These are phyloP conservation scores for Crambe crambe DNA, from an alignment of 37 sponge, comb jelly and placozoan genomes.

Conservation along the genomic window DNA sequence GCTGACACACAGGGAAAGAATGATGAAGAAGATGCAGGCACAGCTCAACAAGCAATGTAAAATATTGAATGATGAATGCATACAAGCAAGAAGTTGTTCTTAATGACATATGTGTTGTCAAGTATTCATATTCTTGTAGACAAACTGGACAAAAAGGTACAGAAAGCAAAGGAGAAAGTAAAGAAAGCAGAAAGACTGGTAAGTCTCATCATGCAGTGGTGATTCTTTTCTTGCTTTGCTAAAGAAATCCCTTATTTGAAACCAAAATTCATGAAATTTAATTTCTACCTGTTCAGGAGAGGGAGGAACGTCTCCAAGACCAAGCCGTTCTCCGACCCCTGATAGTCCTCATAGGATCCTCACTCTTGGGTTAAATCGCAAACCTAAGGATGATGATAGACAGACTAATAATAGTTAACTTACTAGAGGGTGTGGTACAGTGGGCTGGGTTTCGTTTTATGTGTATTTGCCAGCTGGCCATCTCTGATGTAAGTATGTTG, in stretches of 20 bases:
- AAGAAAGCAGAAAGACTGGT: constrained; percentile 65
- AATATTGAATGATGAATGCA: no score
- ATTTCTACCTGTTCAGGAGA: constrained; percentile 27
- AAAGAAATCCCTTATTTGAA: no score
- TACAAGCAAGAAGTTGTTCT: no score
- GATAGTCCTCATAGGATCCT: constrained; percentile 5
- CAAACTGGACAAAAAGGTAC: constrained; percentile 57
- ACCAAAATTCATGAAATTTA: not conserved
- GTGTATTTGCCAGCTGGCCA: no score
- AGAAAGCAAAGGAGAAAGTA: constrained; percentile 26
- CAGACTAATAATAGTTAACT: no score
- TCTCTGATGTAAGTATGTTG: no score
- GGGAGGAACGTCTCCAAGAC: constrained; percentile 34
- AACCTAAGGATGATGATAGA: not conserved
- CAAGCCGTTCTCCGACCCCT: not conserved
- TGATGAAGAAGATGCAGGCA: constrained; percentile 80
- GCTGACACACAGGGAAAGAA: constrained; percentile 77
- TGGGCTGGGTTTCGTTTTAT: no score
- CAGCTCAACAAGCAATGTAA: constrained; percentile 81
- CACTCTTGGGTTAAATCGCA: not conserved
- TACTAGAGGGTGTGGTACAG: no score
- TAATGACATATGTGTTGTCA: no score
- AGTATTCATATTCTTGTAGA: constrained; percentile 1
- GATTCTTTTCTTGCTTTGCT: no score
- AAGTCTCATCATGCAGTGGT: constrained; percentile 17